Conservation (phyloP, 1,140 invertebrate genomes). For the Penaeus vannamei region DNA sequence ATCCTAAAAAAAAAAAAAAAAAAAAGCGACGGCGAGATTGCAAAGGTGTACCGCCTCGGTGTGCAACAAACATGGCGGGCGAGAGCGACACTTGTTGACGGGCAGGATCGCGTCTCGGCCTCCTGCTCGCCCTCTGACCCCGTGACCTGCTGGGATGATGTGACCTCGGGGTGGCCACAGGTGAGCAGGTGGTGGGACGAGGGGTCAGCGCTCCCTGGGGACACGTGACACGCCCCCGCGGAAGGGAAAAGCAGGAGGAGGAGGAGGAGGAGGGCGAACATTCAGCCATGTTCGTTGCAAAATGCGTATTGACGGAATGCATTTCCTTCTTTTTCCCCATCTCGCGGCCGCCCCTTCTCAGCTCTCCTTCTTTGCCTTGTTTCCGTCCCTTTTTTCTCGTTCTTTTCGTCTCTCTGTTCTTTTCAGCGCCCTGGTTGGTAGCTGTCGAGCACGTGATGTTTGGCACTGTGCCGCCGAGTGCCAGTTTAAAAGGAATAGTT, state of each 20-base stretch:
- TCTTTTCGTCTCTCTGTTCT: too few species aligned
- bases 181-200: conserved; percentile 17
- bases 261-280: not conserved
- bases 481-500: too few species aligned
- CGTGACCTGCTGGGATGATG: conserved; percentile 31
- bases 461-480: too few species aligned
- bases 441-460: too few species aligned
- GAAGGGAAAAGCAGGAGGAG: not conserved
- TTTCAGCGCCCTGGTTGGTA: too few species aligned
- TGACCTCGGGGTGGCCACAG: conserved; percentile 27
- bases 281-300: conserved; percentile 52
- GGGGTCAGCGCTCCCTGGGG: not conserved
- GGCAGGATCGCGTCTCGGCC: conserved; percentile 12
- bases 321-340: not conserved
- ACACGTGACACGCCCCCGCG: not conserved
- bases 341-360: too few species aligned
- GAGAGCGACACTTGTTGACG: conserved; percentile 52
- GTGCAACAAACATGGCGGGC: conserved; percentile 48
- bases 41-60: not conserved
- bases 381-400: too few species aligned
- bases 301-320: conserved; percentile 52
- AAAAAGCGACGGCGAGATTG: not conserved
- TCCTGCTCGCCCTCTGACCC: conserved; percentile 17
- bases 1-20: not conserved
- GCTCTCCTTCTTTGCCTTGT: too few species aligned